phyloP scores from a whole-genome alignment of 2,113 vertebrate genomes.

The Syngnathoides biaculeatus region DNA sequence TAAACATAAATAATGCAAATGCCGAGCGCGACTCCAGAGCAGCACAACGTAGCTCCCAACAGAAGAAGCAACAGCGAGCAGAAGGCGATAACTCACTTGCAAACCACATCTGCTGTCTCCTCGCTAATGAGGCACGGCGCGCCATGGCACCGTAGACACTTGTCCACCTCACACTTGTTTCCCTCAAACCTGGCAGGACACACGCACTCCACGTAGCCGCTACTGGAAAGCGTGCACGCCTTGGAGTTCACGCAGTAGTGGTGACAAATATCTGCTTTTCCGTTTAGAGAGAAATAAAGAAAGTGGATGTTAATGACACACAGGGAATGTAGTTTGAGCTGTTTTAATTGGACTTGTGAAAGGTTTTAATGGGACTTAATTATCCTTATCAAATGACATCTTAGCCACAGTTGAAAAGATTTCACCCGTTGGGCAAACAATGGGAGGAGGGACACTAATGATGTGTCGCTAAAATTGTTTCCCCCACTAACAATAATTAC shows the following conservation, averaged over 20 bases:
- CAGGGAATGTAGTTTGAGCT: slow-evolving; percentile 40
- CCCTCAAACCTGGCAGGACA: slow-evolving; percentile 88
- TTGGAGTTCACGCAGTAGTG: slow-evolving; percentile 96
- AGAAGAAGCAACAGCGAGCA: slow-evolving; percentile 6
- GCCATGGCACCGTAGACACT: slow-evolving; percentile 87
- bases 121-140: slow-evolving; percentile 86
- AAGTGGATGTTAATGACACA: slow-evolving; percentile 39
- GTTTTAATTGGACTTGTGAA: slow-evolving; percentile 61
- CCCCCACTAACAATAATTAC: slow-evolving; percentile 50
- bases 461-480: slow-evolving; percentile 58
- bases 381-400: slow-evolving; percentile 69
- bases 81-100: slow-evolving; percentile 84
- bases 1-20: not conserved
- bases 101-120: slow-evolving; percentile 82
- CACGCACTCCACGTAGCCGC: slow-evolving; percentile 87
- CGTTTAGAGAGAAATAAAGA: slow-evolving; percentile 23
- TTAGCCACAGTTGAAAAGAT: slow-evolving; percentile 62
- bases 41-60: not conserved
- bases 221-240: slow-evolving; percentile 84
- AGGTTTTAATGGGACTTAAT: slow-evolving; percentile 71
- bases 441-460: slow-evolving; percentile 58
- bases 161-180: slow-evolving; percentile 90
- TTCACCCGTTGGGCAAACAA: slow-evolving; percentile 57
- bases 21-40: not conserved
- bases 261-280: slow-evolving; percentile 86